Conservation (phyloP, 2,113 vertebrate genomes). For the Aythya baeri region DNA sequence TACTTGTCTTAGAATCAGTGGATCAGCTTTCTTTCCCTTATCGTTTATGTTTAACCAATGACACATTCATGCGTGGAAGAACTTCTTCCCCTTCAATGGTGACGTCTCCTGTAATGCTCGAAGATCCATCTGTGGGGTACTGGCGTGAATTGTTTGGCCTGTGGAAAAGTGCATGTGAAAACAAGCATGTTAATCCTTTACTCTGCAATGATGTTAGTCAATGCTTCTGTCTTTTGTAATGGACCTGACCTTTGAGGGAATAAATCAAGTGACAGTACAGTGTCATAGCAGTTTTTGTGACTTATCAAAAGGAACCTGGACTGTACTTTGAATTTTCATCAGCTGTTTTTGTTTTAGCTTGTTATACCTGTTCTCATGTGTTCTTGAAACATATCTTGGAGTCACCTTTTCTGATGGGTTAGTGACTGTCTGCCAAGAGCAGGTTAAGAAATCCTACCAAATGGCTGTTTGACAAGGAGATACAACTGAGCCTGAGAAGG, state of each 20-base stretch:
- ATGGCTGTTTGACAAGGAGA: background rate
- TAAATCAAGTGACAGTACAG: background rate
- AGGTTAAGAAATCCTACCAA: background rate
- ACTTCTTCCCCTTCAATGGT: background rate
- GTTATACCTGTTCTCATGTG: accelerated
- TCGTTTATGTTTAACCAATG: background rate
- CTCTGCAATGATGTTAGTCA: background rate
- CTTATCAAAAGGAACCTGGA: background rate
- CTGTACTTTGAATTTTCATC: background rate
- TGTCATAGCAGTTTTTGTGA: background rate
- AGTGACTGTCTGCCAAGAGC: background rate
- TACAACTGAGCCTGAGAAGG: background rate
- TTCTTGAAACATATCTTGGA: background rate
- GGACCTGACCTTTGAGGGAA: background rate
- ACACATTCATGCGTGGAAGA: background rate
- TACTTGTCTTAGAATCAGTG: background rate
- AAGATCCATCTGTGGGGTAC: background rate
- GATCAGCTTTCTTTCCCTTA: background rate
- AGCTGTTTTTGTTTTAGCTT: background rate
- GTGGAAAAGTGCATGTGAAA: background rate
- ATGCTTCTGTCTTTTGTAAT: background rate
- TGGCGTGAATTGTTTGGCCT: background rate
- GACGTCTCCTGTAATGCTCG: background rate
- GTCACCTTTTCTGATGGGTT: accelerated
- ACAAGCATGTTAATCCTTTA: background rate